These are phyloP conservation scores for Megalopta genalis DNA, from an alignment of 1,140 invertebrate genomes.

Conservation along the genomic window DNA sequence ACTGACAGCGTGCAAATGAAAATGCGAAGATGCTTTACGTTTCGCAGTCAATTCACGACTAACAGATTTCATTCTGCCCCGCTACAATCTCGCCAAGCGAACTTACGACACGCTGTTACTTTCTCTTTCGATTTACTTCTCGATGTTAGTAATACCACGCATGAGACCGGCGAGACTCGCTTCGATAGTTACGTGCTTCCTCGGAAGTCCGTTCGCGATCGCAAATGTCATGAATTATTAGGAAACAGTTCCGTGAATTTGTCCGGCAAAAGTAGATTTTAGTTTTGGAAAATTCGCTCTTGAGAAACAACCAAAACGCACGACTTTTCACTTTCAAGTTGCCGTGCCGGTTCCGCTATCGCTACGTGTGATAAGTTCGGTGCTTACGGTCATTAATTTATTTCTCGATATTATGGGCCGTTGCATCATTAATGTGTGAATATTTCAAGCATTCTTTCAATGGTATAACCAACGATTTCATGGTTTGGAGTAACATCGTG, in stretches of 20 bases:
- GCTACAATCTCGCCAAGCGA: constrained; percentile 23
- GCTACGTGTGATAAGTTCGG: too few species aligned
- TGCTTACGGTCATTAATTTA: too few species aligned
- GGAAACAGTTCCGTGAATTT: neutral
- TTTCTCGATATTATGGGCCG: too few species aligned
- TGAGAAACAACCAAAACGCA: too few species aligned
- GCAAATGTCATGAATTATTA: neutral
- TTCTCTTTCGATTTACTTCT: constrained; percentile 59
- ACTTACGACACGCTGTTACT: constrained; percentile 67
- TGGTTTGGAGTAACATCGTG: too few species aligned
- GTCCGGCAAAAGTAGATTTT: neutral
- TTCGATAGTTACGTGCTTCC: neutral
- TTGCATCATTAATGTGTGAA: too few species aligned
- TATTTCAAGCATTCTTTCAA: too few species aligned
- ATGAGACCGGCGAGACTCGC: neutral
- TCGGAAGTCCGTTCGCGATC: neutral
- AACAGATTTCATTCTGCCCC: constrained; percentile 29
- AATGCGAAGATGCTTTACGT: neutral
- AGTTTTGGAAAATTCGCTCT: too few species aligned
- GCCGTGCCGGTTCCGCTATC: too few species aligned
- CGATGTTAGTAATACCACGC: constrained; percentile 1
- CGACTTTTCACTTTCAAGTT: too few species aligned
- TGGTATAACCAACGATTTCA: too few species aligned
- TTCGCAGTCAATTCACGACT: constrained; percentile 32
- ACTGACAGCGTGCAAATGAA: neutral